These are phyloP conservation scores for Clarias pachynema DNA, from an alignment of 2,797 vertebrate genomes.

Conservation along the genomic window DNA sequence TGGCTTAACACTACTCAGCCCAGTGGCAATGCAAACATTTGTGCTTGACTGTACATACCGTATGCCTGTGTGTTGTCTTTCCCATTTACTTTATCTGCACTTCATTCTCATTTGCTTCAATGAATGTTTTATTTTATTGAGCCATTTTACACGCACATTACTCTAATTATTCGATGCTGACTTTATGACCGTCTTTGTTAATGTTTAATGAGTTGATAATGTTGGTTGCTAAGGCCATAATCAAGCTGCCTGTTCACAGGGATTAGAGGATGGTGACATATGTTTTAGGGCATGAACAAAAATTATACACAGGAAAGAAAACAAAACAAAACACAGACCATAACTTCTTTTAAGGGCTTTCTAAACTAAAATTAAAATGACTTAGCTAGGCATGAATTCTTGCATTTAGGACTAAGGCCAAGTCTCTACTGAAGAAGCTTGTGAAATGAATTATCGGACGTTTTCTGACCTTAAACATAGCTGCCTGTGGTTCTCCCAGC, in stretches of 20 bases:
- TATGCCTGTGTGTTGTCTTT: neutral
- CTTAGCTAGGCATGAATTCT: neutral
- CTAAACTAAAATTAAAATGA: neutral
- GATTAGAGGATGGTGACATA: neutral
- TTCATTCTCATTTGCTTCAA: neutral
- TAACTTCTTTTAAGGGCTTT: neutral
- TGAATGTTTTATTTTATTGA: neutral
- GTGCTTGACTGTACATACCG: neutral
- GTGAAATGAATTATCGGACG: neutral
- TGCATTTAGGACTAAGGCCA: neutral
- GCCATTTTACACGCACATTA: neutral
- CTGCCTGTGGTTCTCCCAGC: constrained; percentile 95
- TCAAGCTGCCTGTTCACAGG: neutral
- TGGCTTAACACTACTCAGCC: neutral
- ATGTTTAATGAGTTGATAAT: neutral
- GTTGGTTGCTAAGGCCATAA: neutral
- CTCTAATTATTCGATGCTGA: neutral
- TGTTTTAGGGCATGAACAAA: neutral
- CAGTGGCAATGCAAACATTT: neutral
- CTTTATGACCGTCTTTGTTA: neutral
- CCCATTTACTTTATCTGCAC: neutral
- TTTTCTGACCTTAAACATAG: constrained; percentile 96
- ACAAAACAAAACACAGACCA: neutral
- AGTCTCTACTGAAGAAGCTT: neutral
- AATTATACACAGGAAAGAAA: neutral